phyloP scores from a whole-genome alignment of 1,140 invertebrate genomes.

The Drosophila burlai region DNA sequence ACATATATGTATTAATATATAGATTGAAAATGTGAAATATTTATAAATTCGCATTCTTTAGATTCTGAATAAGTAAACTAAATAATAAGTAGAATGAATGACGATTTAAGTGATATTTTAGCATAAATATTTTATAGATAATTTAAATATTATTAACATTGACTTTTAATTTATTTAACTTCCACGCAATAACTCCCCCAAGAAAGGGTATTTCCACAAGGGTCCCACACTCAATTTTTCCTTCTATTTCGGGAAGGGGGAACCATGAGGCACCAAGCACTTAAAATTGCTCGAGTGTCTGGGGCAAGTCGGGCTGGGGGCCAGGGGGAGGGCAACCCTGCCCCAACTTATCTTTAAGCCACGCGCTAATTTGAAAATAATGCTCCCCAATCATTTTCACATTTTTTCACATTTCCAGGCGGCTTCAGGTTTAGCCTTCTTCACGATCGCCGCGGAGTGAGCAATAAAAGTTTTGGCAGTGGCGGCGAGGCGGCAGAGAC shows the following conservation, averaged over 20 bases:
- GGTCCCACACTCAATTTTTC: constrained; percentile 10
- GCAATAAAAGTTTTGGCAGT: constrained; percentile 33
- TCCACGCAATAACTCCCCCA: background rate
- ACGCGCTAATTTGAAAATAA: constrained; percentile 83
- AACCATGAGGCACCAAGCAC: constrained; percentile 27
- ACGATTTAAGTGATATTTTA: no score
- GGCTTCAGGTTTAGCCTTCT: constrained; percentile 15
- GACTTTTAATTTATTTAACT: no score
- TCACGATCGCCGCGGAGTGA: constrained; percentile 44
- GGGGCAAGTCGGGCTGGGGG: background rate
- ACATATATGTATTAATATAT: no score
- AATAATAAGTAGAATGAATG: no score
- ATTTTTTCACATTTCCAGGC: constrained; percentile 51
- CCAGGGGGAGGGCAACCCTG: constrained; percentile 8
- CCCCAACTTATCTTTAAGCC: constrained; percentile 55
- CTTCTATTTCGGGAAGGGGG: background rate
- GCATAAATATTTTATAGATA: no score
- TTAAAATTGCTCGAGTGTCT: constrained; percentile 21
- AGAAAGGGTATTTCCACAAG: background rate
- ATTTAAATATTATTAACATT: no score
- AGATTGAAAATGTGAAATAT: no score
- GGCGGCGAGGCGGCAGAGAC: background rate
- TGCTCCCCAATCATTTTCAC: constrained; percentile 79
- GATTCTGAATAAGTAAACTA: no score
- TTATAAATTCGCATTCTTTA: no score